These are phyloP conservation scores for Drosophila jambulina DNA, from an alignment of 1,140 invertebrate species.

Conservation along the genomic window DNA sequence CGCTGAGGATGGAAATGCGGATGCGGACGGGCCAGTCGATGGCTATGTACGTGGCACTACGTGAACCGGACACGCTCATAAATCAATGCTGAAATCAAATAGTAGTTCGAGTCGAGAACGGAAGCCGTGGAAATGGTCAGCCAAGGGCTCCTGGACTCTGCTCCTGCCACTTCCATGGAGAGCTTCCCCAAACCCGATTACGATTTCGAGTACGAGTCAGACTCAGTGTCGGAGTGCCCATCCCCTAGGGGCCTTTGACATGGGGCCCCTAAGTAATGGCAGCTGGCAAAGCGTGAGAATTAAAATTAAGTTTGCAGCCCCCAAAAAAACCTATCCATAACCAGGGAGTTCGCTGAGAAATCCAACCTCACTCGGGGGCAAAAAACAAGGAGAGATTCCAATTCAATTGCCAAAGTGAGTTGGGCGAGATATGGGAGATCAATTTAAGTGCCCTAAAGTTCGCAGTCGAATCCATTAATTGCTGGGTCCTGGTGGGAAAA, in stretches of 20 bases:
- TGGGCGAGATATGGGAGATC: constrained; percentile 18
- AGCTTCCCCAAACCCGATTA: background rate
- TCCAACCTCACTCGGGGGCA: constrained; percentile 20
- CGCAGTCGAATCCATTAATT: constrained; percentile 15
- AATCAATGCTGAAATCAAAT: constrained; percentile 84
- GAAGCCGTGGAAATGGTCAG: constrained; percentile 77
- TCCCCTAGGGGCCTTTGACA: constrained; percentile 51
- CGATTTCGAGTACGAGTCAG: constrained; percentile 3
- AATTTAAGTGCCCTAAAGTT: constrained; percentile 8
- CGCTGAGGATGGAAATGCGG: constrained; percentile 20
- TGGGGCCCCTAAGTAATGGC: constrained; percentile 63
- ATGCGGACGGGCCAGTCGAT: constrained; percentile 25
- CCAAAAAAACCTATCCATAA: constrained; percentile 18
- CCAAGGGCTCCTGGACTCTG: constrained; percentile 29
- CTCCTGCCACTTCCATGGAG: background rate
- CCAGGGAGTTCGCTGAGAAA: constrained; percentile 2
- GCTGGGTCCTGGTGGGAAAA: background rate
- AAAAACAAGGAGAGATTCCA: constrained; percentile 16
- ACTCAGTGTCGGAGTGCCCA: background rate
- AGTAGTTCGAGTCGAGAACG: constrained; percentile 65
- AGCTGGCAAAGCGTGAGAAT: constrained; percentile 71
- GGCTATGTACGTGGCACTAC: constrained; percentile 51
- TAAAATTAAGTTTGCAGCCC: constrained; percentile 73
- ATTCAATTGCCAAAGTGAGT: constrained; percentile 28
- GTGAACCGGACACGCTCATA: constrained; percentile 81